phyloP scores from a whole-genome alignment of 64 coral and sea anemone species.

The Montipora capricornis region DNA sequence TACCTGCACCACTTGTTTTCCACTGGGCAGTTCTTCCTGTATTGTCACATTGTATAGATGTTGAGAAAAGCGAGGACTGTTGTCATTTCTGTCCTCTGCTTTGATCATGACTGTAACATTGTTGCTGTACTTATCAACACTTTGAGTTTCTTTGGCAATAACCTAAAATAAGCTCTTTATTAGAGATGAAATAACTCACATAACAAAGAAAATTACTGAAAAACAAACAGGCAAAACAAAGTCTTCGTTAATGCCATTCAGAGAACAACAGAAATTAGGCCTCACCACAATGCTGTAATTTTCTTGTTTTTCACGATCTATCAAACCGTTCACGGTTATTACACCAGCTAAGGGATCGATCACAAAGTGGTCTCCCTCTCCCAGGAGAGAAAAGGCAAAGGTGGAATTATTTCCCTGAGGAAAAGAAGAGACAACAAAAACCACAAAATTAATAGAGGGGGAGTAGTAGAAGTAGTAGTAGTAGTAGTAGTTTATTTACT shows the following conservation, averaged over 20 bases:
- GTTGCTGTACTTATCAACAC: constrained; percentile 9
- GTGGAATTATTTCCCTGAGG: constrained; percentile 10
- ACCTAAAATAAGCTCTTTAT: background rate
- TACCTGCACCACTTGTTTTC: constrained; percentile 30
- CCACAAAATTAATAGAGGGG: no score
- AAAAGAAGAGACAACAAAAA: background rate
- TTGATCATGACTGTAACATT: constrained; percentile 35
- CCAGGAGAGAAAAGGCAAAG: background rate
- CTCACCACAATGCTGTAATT: constrained; percentile 29
- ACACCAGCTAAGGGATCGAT: constrained; percentile 34
- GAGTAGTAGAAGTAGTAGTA: no score
- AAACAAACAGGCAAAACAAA: no score
- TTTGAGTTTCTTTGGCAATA: constrained; percentile 31
- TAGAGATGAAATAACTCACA: background rate
- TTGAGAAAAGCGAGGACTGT: constrained; percentile 25
- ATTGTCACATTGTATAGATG: background rate
- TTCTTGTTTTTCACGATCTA: constrained; percentile 57
- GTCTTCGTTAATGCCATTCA: background rate
- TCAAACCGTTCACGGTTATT: constrained; percentile 16
- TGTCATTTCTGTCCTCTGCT: constrained; percentile 67
- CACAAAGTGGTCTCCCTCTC: background rate
- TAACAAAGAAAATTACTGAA: no score
- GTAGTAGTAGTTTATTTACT: no score
- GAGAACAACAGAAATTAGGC: background rate
- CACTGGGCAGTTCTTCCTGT: constrained; percentile 1